Conservation (phyloP, 1,140 invertebrate species). For the Microplitis demolitor region DNA sequence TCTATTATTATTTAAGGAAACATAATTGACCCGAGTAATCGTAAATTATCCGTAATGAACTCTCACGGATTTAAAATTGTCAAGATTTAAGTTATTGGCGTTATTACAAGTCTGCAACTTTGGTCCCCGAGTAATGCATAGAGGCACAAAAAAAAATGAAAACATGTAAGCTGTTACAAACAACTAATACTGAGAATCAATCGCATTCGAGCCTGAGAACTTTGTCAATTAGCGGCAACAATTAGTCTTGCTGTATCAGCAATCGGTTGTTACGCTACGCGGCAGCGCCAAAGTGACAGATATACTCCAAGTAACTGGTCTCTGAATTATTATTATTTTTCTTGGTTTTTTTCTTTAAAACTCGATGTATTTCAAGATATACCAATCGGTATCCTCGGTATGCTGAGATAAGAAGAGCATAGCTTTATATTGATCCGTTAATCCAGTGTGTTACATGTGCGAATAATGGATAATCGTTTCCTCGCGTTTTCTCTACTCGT, state of each 20-base stretch:
- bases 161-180: background rate
- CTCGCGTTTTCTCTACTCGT: constrained; percentile 30
- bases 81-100: background rate
- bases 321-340: too few species aligned
- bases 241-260: constrained; percentile 42
- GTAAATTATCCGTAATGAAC: constrained; percentile 33
- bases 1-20: background rate
- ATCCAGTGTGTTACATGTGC: constrained; percentile 30
- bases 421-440: constrained; percentile 19
- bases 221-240: constrained; percentile 55
- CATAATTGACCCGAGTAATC: constrained; percentile 12
- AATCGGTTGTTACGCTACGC: constrained; percentile 21
- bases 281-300: constrained; percentile 34
- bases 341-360: too few species aligned
- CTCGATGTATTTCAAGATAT: background rate
- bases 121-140: background rate
- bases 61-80: background rate
- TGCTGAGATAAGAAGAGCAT: background rate
- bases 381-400: background rate
- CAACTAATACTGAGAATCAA: constrained; percentile 21
- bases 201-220: constrained; percentile 50
- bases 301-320: constrained; percentile 20
- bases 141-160: background rate
- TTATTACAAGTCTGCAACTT: background rate
- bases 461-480: constrained; percentile 32